A percentile compares a stretch with the other conserved stretches of the same genome.
phyloP scores from a whole-genome alignment of 2,797 vertebrate species.

The Coccyzus lansbergi region DNA sequence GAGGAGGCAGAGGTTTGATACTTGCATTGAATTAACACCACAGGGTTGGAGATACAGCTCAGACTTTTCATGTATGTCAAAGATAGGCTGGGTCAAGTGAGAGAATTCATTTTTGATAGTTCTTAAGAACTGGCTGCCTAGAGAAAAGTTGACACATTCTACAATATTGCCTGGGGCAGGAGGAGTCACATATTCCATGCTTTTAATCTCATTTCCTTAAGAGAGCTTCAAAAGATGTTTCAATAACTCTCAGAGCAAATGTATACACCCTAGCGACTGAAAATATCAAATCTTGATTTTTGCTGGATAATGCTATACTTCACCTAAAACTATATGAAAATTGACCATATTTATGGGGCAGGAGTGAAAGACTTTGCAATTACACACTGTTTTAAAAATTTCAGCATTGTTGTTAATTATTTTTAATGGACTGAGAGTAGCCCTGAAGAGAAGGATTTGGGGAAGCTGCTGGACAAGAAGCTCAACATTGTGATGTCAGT shows the following conservation, averaged over 20 bases:
- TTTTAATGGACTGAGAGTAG: too few species aligned
- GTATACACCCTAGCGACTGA: background rate
- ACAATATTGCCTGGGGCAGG: background rate
- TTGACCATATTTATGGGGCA: background rate
- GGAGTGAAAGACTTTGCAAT: background rate
- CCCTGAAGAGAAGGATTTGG: too few species aligned
- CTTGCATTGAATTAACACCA: background rate
- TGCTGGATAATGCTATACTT: background rate
- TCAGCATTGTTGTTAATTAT: background rate
- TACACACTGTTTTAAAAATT: background rate
- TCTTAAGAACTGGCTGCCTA: background rate
- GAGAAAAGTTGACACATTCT: background rate
- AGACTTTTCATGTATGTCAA: background rate
- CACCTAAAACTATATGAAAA: background rate
- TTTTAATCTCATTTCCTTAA: background rate
- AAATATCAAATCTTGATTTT: background rate
- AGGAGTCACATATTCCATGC: background rate
- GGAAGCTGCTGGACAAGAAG: too few species aligned
- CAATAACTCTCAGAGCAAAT: background rate
- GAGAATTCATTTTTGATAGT: background rate
- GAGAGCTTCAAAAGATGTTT: background rate
- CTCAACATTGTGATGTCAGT: too few species aligned
- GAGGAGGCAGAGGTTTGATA: background rate
- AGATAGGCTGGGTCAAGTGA: background rate
- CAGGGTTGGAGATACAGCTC: background rate